These are phyloP conservation scores for Calephelis perditalis DNA, from an alignment of 2,888 invertebrate genomes.

Conservation along the genomic window DNA sequence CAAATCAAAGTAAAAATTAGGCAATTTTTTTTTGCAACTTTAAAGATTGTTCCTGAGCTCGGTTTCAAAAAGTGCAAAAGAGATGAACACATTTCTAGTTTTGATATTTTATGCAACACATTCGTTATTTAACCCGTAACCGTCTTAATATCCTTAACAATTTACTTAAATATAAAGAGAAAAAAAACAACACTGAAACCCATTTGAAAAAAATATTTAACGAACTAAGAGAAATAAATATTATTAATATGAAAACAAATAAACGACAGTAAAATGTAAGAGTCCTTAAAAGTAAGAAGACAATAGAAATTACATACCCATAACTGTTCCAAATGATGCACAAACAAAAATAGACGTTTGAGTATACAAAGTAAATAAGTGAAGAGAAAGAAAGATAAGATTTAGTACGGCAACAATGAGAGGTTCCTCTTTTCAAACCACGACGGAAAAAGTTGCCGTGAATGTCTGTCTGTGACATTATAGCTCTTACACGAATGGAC, in stretches of 20 bases:
- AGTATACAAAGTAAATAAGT: conserved; percentile 16
- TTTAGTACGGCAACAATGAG: neutral
- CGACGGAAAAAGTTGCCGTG: too few relatives aligned
- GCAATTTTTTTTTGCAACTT: too few relatives aligned
- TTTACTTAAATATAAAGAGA: neutral
- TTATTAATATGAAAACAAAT: neutral
- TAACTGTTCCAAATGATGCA: conserved; percentile 57
- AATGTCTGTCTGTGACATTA: too few relatives aligned
- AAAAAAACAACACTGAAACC: neutral
- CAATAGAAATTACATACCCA: conserved; percentile 53
- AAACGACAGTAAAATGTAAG: conserved; percentile 14
- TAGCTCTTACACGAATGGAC: too few relatives aligned
- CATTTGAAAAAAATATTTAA: conserved; percentile 7
- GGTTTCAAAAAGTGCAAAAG: too few relatives aligned
- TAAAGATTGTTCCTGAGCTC: too few relatives aligned
- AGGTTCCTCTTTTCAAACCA: neutral
- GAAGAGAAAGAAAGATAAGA: conserved; percentile 13
- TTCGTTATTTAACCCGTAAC: too few relatives aligned
- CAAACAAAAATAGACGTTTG: conserved; percentile 34
- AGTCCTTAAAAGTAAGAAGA: conserved; percentile 13
- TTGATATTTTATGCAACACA: too few relatives aligned
- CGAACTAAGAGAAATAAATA: neutral
- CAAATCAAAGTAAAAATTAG: too few relatives aligned
- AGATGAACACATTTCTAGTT: too few relatives aligned
- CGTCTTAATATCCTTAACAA: neutral